A percentile compares a stretch with the other conserved stretches of the same genome.
phyloP scores from a whole-genome alignment of 1,140 invertebrate genomes.

The Scylla paramamosain region DNA sequence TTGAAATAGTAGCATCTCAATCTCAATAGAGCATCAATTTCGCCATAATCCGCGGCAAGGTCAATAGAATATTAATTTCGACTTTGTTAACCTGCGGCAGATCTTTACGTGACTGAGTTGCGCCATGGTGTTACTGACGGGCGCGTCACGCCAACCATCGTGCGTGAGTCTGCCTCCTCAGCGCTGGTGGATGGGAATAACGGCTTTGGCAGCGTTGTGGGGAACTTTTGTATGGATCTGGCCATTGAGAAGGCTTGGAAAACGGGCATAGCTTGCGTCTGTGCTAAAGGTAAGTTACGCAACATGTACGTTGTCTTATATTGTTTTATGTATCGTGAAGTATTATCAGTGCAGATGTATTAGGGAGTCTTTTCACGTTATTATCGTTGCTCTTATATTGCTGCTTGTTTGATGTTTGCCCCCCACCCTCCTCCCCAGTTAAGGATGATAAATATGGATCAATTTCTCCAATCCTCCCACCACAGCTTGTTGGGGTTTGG shows the following conservation, averaged over 20 bases:
- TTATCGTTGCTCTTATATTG: too few species aligned
- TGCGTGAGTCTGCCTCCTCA: constrained; percentile 88
- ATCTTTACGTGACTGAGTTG: constrained; percentile 83
- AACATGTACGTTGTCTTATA: too few species aligned
- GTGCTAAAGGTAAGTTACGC: constrained; percentile 85
- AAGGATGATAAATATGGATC: too few species aligned
- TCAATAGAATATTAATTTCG: too few species aligned
- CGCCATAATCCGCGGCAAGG: too few species aligned
- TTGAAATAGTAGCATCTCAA: too few species aligned
- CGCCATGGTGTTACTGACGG: constrained; percentile 80
- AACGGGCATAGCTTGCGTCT: constrained; percentile 92
- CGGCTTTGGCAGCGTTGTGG: constrained; percentile 91
- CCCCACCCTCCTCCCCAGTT: too few species aligned
- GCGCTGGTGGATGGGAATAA: constrained; percentile 93
- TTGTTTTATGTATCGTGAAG: background rate
- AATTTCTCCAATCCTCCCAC: too few species aligned
- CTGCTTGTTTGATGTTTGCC: too few species aligned
- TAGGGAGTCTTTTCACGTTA: background rate
- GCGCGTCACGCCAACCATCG: constrained; percentile 84
- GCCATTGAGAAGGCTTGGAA: constrained; percentile 93
- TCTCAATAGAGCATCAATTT: too few species aligned
- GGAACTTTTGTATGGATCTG: constrained; percentile 93
- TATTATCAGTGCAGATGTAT: background rate
- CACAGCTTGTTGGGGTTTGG: too few species aligned
- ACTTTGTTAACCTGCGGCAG: constrained; percentile 1